phyloP scores from a whole-genome alignment of 2,888 invertebrate species.

The Priocnemis perturbator region DNA sequence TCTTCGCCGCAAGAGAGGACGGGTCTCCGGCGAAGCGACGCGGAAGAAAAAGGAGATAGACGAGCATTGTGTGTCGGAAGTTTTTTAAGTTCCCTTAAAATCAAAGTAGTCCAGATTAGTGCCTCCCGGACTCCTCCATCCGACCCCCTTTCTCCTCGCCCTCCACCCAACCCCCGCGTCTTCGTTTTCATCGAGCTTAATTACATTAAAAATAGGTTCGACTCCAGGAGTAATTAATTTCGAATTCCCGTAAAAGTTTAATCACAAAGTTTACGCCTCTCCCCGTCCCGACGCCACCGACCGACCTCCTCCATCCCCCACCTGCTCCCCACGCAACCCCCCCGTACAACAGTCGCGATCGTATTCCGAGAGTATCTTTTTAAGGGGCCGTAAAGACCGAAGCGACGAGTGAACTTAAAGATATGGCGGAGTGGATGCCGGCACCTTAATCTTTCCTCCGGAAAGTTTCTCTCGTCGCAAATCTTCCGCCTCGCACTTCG shows the following conservation, averaged over 20 bases:
- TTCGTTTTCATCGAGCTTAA: slow-evolving; percentile 38
- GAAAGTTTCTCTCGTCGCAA: slow-evolving; percentile 57
- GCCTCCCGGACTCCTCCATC: no score
- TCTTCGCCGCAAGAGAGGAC: background rate
- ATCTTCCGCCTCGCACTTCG: slow-evolving; percentile 39
- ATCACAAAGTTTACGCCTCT: slow-evolving; percentile 46
- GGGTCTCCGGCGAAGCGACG: no score
- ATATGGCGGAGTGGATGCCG: slow-evolving; percentile 58
- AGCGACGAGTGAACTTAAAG: slow-evolving; percentile 60
- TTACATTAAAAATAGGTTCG: slow-evolving; percentile 45
- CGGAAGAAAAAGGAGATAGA: no score
- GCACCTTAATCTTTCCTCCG: slow-evolving; percentile 57
- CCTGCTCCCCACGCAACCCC: background rate
- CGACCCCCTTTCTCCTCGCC: background rate
- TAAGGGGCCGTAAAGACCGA: slow-evolving; percentile 50
- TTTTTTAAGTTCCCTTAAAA: no score
- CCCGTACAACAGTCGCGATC: background rate
- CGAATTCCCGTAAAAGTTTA: slow-evolving; percentile 53
- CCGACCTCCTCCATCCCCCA: slow-evolving; percentile 11
- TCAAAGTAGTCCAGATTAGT: no score
- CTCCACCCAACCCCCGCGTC: background rate
- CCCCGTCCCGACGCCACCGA: slow-evolving; percentile 7
- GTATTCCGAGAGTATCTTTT: slow-evolving; percentile 48
- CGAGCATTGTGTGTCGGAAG: no score
- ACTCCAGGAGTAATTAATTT: slow-evolving; percentile 49